Conservation (phyloP, 2,888 invertebrate species). For the Phorcus lineatus region DNA sequence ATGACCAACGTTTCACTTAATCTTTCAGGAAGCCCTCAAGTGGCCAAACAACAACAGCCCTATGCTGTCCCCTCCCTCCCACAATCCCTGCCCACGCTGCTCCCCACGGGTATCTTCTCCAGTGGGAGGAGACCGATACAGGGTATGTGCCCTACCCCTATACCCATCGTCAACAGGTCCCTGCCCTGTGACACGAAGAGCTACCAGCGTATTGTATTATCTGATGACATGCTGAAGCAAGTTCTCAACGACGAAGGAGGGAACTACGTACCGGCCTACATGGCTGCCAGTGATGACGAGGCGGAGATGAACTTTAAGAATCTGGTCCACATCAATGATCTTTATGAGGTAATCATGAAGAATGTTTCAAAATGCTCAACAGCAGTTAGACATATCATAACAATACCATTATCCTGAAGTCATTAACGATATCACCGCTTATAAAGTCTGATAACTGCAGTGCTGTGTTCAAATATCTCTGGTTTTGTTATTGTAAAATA, state of each 20-base stretch:
- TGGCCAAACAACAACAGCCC: too few species aligned
- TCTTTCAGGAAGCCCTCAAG: too few species aligned
- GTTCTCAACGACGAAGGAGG: constrained; percentile 34
- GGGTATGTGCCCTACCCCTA: not conserved
- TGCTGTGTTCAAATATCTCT: too few species aligned
- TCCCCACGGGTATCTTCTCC: not conserved
- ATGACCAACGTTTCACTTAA: too few species aligned
- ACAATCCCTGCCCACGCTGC: not conserved
- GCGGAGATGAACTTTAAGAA: constrained; percentile 33
- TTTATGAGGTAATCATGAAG: not conserved
- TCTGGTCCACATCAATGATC: constrained; percentile 25
- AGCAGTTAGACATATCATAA: too few species aligned
- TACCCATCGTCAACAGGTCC: not conserved
- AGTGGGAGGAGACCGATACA: not conserved
- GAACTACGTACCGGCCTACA: constrained; percentile 29
- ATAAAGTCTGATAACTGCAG: too few species aligned
- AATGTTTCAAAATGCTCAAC: too few species aligned
- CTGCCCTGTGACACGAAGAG: not conserved
- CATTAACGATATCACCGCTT: too few species aligned
- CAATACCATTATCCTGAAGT: too few species aligned
- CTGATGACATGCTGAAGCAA: constrained; percentile 30
- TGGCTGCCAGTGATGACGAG: constrained; percentile 27
- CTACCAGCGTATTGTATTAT: not conserved
- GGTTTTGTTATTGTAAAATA: too few species aligned
- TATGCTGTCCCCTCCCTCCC: not conserved